Evolutionary conservation across 2,113 vertebrate genomes (phyloP), one percentile per base, ranked within the genome.

Genomic region (Rhegmatorhina hoffmannsi): DNA sequence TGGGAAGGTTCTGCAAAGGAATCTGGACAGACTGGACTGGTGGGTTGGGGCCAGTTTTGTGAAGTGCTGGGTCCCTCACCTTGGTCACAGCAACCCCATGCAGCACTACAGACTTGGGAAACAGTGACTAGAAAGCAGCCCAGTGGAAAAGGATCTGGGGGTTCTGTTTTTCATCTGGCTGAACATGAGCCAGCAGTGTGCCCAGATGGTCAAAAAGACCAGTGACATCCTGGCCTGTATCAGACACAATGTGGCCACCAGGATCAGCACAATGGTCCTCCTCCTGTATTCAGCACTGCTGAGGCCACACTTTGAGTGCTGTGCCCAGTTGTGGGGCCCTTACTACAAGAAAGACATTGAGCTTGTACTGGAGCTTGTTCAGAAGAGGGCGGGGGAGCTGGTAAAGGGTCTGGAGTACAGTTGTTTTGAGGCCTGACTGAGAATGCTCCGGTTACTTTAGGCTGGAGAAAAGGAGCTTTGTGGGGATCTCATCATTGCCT

Each of bases 401-500:
- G 29, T 50, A 7, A 31, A n/a, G 17, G 36, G 8, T 31, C 44
- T 91, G 8, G 79, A 70, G 44, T 4, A 18, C 7, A 44, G n/a
- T 1, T 23, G 17, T 33, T 25, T 23, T n/a, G 40, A 36, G 26
- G 23, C 64, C 14, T 1, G 6, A 24, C 24, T 73, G 44, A 31
- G 43, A 17, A 14, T 58, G 11, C 50, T 47, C 29, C 8, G 14
- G 4, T 2, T 59, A 38, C 44, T 49, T 49, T 5, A 49, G 17
- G 3, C 44, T 76, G 73, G 36, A 63, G 17, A 24, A 44, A 52
- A 62, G 14, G 53, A 68, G 34, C 13, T 19, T 26, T 0, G 3
- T 4, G 11, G 11, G 7, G 5, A n/a, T 5, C 31, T 49, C 33
- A 23, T 19, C 0, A 1, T 23, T 23, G 9, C 55, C 17, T 10